Evolutionary conservation across 1,140 invertebrate species (phyloP), one percentile per base, ranked within the genome.

Genomic region (Hyphantria cunea): DNA sequence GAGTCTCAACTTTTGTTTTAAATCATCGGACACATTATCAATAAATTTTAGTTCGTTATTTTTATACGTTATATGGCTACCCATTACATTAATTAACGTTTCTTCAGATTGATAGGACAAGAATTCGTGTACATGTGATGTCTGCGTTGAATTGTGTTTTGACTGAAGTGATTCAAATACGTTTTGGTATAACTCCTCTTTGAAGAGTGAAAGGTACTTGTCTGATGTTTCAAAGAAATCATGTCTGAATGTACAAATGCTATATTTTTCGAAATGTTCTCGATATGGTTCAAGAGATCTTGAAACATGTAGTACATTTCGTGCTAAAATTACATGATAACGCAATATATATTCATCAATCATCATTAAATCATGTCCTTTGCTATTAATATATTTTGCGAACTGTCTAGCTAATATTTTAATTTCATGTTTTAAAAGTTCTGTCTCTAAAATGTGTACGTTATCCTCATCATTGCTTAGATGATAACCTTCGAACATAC

Each of bases 281-380:
- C n/a, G n/a, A n/a, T n/a, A n/a, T n/a, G n/a, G n/a, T n/a, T n/a
- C n/a, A n/a, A n/a, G n/a, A n/a, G n/a, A n/a, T n/a, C n/a, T 49
- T 12, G 48, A 13, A 31, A 65, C 63, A 4, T 59, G 11, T 6
- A 65, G n/a, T 31, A 59, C 63, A 0, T 32, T 59, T 6, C 13
- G 39, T 5, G 41, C 49, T 17, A 65, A 13, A 1, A 65, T 31
- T 0, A 65, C 54, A 42, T 65, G 63, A 32, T 58, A 59, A n/a
- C 17, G 50, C 0, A 39, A n/a, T 13, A 59, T 52, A 11, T 49
- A 25, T 13, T 52, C 54, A 39, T 58, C 55, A 1, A 37, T 39
- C 49, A 65, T 51, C 5, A 44, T 12, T n/a, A 44, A 3, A 0
- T 6, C n/a, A 14, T 14, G 2, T 11, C 6, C 6, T 6, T 44